phyloP scores from a whole-genome alignment of 2,797 vertebrate species.

The Pangasius mekongensis region DNA sequence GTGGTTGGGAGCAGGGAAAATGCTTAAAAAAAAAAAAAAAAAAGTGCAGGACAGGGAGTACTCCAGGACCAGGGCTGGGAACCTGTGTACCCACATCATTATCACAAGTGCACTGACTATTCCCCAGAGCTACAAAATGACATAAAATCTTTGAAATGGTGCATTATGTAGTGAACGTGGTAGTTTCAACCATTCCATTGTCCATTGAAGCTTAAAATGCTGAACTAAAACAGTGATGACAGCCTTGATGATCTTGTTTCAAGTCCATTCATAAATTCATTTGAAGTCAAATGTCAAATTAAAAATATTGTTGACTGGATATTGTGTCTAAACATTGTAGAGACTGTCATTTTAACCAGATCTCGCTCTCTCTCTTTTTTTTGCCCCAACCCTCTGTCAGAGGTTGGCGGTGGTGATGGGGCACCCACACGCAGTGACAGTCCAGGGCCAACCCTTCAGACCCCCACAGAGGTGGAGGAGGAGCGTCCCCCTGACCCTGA shows the following conservation, averaged over 20 bases:
- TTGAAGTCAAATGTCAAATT: no score
- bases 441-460: slow-evolving; percentile 75
- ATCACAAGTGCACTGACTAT: no score
- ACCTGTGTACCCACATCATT: neutral
- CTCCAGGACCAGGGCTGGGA: no score
- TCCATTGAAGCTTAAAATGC: neutral
- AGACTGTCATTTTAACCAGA: neutral
- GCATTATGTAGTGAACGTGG: no score
- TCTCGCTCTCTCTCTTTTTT: neutral
- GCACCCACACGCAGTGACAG: slow-evolving; percentile 84
- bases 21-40: neutral
- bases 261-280: neutral
- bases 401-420: slow-evolving; percentile 77
- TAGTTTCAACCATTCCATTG: neutral
- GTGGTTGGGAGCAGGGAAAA: neutral
- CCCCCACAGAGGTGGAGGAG: slow-evolving; percentile 68
- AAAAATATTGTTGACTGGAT: neutral
- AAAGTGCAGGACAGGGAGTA: neutral
- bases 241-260: neutral
- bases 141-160: neutral
- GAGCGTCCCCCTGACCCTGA: slow-evolving; percentile 87
- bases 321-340: neutral
- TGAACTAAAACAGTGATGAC: neutral
- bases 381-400: slow-evolving; percentile 61
- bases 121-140: neutral